phyloP scores from a whole-genome alignment of 2,888 invertebrate genomes.

The Glyphotaelius pellucidus region DNA sequence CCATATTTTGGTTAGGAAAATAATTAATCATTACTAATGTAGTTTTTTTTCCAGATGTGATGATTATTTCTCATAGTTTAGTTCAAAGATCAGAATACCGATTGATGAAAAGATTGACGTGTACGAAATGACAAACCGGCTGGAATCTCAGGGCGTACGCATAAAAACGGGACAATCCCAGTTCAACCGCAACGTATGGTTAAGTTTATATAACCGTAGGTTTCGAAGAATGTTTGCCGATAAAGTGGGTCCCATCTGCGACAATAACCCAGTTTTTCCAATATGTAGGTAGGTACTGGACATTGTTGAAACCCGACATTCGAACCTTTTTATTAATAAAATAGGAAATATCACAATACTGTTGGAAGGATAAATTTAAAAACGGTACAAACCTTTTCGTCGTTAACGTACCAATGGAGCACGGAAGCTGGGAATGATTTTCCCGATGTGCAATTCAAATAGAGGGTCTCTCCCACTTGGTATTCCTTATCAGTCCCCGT shows the following conservation, averaged over 20 bases:
- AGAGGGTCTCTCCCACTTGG: conserved; percentile 80
- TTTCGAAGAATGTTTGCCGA: not conserved
- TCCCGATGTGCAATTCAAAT: conserved; percentile 81
- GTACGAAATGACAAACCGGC: not conserved
- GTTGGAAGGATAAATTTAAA: not conserved
- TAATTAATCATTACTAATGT: no score
- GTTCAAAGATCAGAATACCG: not conserved
- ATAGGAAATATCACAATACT: conserved; percentile 6
- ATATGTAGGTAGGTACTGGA: not conserved
- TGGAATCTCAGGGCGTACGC: not conserved
- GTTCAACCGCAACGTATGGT: not conserved
- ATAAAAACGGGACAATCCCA: not conserved
- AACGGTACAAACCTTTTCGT: conserved; percentile 74
- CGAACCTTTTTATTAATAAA: conserved; percentile 23
- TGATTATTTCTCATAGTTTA: no score
- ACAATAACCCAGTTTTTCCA: not conserved
- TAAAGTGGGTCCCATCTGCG: conserved; percentile 2
- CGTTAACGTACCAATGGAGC: conserved; percentile 82
- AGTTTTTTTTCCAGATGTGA: no score
- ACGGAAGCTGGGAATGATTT: conserved; percentile 81
- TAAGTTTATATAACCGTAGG: not conserved
- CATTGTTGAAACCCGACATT: not conserved
- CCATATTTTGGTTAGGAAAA: no score
- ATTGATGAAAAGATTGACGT: not conserved
- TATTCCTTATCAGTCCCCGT: conserved; percentile 80